A percentile compares a stretch with the other conserved stretches of the same genome.
Conservation (phyloP, 1,140 invertebrate species). For the Nephila pilipes region DNA sequence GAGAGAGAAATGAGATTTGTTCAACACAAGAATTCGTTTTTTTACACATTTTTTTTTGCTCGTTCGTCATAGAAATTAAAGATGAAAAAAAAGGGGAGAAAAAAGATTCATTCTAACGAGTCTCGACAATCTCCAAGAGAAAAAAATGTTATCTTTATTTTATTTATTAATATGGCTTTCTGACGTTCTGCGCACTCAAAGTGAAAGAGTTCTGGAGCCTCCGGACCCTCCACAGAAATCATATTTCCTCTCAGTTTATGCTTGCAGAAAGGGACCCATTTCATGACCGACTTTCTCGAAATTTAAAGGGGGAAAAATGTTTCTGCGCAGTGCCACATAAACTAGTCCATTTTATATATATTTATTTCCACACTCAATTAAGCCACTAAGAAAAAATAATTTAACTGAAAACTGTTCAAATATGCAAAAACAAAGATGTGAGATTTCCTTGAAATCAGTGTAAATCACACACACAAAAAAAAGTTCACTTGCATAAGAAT, state of each 20-base stretch:
- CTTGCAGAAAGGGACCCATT: neutral
- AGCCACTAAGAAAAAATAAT: no score
- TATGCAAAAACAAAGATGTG: no score
- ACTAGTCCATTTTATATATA: no score
- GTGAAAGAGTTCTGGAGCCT: neutral
- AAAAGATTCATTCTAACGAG: conserved; percentile 9
- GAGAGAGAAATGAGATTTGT: neutral
- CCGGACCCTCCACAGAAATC: neutral
- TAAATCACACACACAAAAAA: no score
- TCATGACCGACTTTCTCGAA: no score
- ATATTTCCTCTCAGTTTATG: neutral
- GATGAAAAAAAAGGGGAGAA: neutral
- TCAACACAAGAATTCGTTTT: neutral
- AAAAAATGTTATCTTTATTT: conserved; percentile 5
- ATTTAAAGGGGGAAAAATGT: no score
- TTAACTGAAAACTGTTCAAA: no score
- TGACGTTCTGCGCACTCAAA: neutral
- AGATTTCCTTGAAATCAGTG: no score
- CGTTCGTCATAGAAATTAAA: neutral
- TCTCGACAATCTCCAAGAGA: neutral
- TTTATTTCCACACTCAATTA: no score
- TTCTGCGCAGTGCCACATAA: no score
- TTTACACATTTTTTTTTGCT: neutral
- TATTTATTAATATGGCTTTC: conserved; percentile 41
- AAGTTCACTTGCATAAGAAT: no score